phyloP scores from a whole-genome alignment of 2,113 vertebrate species.

The Picathartes gymnocephalus region DNA sequence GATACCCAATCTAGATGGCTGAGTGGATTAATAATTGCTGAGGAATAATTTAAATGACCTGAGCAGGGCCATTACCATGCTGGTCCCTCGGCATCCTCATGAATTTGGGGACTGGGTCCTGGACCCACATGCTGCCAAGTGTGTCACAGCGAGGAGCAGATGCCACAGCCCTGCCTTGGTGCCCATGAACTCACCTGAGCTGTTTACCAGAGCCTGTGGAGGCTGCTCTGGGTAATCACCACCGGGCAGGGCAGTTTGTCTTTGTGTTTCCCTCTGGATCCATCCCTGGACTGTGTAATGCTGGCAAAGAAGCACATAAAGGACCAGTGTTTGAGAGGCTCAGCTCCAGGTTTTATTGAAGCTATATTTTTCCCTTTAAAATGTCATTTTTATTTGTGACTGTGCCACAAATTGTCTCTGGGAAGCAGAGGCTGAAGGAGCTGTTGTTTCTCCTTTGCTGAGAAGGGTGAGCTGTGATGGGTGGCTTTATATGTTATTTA shows the following conservation, averaged over 20 bases:
- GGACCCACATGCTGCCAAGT: rapidly evolving
- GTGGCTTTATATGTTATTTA: neutral
- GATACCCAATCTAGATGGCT: neutral
- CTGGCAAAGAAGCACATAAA: neutral
- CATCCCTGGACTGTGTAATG: neutral
- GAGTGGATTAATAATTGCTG: neutral
- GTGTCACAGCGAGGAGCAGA: neutral
- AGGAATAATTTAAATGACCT: neutral
- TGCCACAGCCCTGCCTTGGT: neutral
- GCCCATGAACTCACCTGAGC: neutral
- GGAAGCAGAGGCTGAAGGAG: neutral
- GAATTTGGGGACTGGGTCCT: neutral
- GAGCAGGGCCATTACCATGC: neutral
- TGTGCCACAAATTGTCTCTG: neutral
- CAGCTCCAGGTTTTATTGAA: slow-evolving; percentile 39
- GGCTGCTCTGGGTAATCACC: neutral
- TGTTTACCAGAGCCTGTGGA: neutral
- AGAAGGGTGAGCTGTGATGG: neutral
- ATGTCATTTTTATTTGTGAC: neutral
- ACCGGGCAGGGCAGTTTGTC: rapidly evolving
- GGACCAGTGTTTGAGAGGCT: neutral
- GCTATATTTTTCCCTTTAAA: neutral
- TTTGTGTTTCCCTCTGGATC: neutral
- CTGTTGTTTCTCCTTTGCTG: neutral
- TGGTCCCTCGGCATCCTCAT: rapidly evolving